These are phyloP conservation scores for Microplitis deprimator DNA, from an alignment of 2,888 invertebrate genomes.

Conservation along the genomic window DNA sequence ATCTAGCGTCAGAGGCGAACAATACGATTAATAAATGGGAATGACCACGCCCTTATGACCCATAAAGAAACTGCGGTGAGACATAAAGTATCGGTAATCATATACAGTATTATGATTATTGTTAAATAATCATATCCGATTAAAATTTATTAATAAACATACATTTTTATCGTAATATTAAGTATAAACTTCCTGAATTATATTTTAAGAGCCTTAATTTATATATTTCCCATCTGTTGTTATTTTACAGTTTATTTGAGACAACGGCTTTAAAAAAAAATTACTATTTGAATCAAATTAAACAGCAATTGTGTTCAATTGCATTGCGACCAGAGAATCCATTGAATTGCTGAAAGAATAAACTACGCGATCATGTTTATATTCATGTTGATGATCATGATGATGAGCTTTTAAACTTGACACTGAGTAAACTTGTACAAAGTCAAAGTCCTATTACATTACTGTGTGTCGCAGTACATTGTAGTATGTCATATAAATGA, in stretches of 20 bases:
- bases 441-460: neutral
- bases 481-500: neutral
- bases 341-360: neutral
- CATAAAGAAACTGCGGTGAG: constrained; percentile 39
- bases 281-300: neutral
- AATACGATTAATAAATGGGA: constrained; percentile 42
- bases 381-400: neutral
- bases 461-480: constrained; percentile 19
- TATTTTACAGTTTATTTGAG: too few relatives aligned
- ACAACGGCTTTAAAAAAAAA: neutral
- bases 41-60: constrained; percentile 42
- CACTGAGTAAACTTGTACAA: constrained; percentile 38
- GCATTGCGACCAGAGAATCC: neutral
- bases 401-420: constrained; percentile 39
- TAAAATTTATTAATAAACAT: constrained; percentile 14
- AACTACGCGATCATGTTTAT: neutral
- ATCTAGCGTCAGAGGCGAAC: constrained; percentile 33
- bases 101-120: constrained; percentile 37
- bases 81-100: constrained; percentile 35
- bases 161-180: neutral
- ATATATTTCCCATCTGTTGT: too few relatives aligned
- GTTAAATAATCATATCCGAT: constrained; percentile 28
- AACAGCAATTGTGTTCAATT: neutral
- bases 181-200: neutral
- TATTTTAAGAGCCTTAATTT: neutral